phyloP scores from a whole-genome alignment of 35 echinoderm and acorn worm genomes.

The Holothuria glaberrima region DNA sequence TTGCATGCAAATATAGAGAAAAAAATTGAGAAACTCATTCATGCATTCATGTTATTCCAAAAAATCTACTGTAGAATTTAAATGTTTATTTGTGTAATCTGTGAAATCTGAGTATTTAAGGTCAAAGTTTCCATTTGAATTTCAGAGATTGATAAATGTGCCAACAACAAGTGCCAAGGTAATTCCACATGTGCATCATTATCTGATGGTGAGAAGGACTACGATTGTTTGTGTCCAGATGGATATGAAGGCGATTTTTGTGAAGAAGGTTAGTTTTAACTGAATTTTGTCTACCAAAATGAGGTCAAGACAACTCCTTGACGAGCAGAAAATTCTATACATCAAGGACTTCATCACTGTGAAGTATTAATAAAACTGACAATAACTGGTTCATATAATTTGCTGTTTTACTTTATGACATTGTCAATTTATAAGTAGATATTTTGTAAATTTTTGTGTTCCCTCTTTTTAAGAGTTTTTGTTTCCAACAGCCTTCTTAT shows the following conservation, averaged over 20 bases:
- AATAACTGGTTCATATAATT: too few species aligned
- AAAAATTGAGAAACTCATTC: not conserved
- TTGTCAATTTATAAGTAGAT: too few species aligned
- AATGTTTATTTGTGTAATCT: not conserved
- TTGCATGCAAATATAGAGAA: not conserved
- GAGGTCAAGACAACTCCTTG: not conserved
- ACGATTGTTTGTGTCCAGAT: not conserved
- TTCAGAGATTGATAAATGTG: conserved; percentile 42
- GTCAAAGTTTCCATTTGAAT: not conserved
- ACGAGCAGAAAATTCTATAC: too few species aligned
- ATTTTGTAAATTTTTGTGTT: too few species aligned
- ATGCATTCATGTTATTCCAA: not conserved
- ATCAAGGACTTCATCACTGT: too few species aligned
- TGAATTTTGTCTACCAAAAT: not conserved
- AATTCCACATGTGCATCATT: not conserved
- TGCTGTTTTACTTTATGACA: too few species aligned
- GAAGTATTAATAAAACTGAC: too few species aligned
- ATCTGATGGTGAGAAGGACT: not conserved
- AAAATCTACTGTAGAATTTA: not conserved
- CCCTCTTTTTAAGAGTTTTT: too few species aligned
- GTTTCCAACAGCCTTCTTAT: too few species aligned
- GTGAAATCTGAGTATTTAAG: not conserved
- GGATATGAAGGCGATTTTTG: conserved; percentile 2
- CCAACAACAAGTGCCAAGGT: conserved; percentile 9
- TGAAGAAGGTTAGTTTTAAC: not conserved